Percentiles rank a stretch among this genome's conserved stretches.
phyloP scores from a whole-genome alignment of 2,113 vertebrate genomes.

The Ameiurus melas region DNA sequence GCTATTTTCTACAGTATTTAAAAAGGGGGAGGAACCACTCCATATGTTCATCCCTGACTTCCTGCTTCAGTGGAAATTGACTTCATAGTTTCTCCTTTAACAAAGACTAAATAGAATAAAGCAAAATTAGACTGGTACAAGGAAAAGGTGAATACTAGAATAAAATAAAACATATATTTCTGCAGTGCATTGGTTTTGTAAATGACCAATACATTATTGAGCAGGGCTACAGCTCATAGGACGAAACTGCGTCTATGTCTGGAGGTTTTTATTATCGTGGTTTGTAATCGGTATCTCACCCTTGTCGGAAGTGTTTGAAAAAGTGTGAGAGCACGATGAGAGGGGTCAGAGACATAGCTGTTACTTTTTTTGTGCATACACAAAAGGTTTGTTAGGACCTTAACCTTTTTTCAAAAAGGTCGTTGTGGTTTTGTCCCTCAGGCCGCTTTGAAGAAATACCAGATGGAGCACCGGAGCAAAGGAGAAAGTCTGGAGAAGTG shows the following conservation, averaged over 20 bases:
- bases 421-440: conserved; percentile 51
- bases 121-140: not conserved
- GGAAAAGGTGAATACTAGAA: not conserved
- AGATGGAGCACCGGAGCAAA: conserved; percentile 82
- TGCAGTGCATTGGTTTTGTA: not conserved
- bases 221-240: not conserved
- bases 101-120: not conserved
- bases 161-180: not conserved
- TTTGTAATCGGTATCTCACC: not conserved
- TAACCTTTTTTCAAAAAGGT: not conserved
- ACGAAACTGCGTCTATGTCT: not conserved
- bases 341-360: not conserved
- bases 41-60: too few species aligned
- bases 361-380: not conserved
- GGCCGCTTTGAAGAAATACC: conserved; percentile 87
- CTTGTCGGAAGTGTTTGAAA: not conserved
- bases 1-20: too few species aligned
- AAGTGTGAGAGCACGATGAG: not conserved
- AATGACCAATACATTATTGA: not conserved
- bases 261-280: not conserved
- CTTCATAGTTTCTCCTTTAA: not conserved
- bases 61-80: too few species aligned
- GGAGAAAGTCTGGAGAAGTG: conserved; percentile 85
- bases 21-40: too few species aligned
- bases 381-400: not conserved